Conservation (phyloP, 1,140 invertebrate species). For the Teleogryllus occipitalis region DNA sequence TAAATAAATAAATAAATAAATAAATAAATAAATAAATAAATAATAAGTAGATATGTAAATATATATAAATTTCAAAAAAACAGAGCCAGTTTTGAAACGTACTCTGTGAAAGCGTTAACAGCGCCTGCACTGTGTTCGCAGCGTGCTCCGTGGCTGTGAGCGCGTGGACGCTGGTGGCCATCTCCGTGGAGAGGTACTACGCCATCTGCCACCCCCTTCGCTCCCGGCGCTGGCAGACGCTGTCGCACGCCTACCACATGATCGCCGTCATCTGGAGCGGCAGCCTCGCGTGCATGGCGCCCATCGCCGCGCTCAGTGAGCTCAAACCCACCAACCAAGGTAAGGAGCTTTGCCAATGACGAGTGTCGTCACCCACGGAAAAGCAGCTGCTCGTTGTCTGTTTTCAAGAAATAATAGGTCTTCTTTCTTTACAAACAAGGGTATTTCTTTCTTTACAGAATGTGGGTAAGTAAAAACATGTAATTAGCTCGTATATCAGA, state of each 20-base stretch:
- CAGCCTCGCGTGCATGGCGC: constrained; percentile 47
- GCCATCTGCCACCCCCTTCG: constrained; percentile 59
- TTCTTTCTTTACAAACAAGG: too few species aligned
- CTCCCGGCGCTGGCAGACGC: constrained; percentile 56
- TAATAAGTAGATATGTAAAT: too few species aligned
- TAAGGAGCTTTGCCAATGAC: constrained; percentile 28
- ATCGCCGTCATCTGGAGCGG: constrained; percentile 44
- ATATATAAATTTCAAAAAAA: too few species aligned
- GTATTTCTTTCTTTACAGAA: too few species aligned
- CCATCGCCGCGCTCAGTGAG: constrained; percentile 54
- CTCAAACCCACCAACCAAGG: constrained; percentile 48
- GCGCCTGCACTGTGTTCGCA: constrained; percentile 32
- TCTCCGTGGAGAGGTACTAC: constrained; percentile 60
- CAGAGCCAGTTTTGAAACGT: too few species aligned
- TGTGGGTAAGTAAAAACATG: too few species aligned
- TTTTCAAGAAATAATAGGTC: too few species aligned
- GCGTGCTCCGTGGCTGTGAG: constrained; percentile 55
- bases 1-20: too few species aligned
- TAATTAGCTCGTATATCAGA: too few species aligned
- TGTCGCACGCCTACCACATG: constrained; percentile 52
- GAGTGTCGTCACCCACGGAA: too few species aligned
- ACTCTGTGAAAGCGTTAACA: background rate
- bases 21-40: too few species aligned
- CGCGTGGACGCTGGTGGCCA: constrained; percentile 58
- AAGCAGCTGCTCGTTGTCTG: too few species aligned